phyloP scores from a whole-genome alignment of 1,140 invertebrate species.

The Drosophila setifemur region DNA sequence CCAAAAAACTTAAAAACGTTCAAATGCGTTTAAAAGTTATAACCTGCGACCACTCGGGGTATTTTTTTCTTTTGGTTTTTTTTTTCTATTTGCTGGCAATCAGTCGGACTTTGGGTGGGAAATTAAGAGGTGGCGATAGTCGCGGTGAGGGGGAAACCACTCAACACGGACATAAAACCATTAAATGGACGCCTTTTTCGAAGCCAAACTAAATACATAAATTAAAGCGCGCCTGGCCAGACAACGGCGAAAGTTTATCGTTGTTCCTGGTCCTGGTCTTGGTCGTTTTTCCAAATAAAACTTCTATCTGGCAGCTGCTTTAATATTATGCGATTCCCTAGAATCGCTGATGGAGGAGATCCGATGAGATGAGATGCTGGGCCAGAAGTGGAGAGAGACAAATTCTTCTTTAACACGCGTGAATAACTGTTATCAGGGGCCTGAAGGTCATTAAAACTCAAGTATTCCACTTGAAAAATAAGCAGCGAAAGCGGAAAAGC shows the following conservation, averaged over 20 bases:
- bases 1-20: slow-evolving; percentile 34
- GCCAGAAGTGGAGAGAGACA: slow-evolving; percentile 25
- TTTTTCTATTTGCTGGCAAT: slow-evolving; percentile 30
- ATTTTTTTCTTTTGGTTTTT: not conserved
- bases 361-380: slow-evolving; percentile 4
- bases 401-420: slow-evolving; percentile 60
- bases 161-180: slow-evolving; percentile 64
- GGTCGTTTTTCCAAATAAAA: slow-evolving; percentile 38
- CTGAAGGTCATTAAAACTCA: slow-evolving; percentile 74
- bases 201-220: slow-evolving; percentile 73
- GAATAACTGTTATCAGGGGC: slow-evolving; percentile 61
- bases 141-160: slow-evolving; percentile 37
- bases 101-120: slow-evolving; percentile 18
- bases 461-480: slow-evolving; percentile 58
- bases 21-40: slow-evolving; percentile 24
- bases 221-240: slow-evolving; percentile 53
- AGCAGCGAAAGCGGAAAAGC: slow-evolving; percentile 44
- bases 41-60: not conserved
- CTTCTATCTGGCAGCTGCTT: slow-evolving; percentile 59
- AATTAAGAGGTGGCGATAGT: slow-evolving; percentile 31
- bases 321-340: slow-evolving; percentile 45
- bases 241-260: slow-evolving; percentile 54
- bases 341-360: no score
- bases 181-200: slow-evolving; percentile 55
- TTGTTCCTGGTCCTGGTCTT: not conserved